These are phyloP conservation scores for Pangasianodon gigas DNA, from an alignment of 2,113 vertebrate genomes.

Conservation along the genomic window DNA sequence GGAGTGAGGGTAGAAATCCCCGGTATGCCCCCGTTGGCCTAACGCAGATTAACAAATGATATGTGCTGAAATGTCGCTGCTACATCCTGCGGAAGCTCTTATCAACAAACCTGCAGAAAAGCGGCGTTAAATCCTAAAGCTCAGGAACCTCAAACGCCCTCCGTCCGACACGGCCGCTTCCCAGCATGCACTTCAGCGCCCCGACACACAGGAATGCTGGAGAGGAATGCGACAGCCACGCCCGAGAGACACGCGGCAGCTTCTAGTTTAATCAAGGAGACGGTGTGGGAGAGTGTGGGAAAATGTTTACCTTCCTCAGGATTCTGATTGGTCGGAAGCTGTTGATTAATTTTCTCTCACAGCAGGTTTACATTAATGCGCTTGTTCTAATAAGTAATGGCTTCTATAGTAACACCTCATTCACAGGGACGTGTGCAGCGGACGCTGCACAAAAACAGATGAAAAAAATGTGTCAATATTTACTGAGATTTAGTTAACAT, in stretches of 20 bases:
- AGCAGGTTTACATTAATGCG: not conserved
- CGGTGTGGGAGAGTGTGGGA: not conserved
- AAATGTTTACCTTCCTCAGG: not conserved
- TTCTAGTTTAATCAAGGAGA: slow-evolving; percentile 68
- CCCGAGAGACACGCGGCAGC: slow-evolving; percentile 71
- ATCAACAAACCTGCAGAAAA: slow-evolving; percentile 58
- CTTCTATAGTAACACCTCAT: not conserved
- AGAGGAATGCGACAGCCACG: slow-evolving; percentile 68
- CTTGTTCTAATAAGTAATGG: not conserved
- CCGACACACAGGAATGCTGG: slow-evolving; percentile 62
- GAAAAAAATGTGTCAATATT: too few species aligned
- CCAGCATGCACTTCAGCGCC: slow-evolving; percentile 49
- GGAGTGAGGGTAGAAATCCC: slow-evolving; percentile 75
- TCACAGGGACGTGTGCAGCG: not conserved
- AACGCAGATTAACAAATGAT: slow-evolving; percentile 74
- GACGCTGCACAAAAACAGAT: not conserved
- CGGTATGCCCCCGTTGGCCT: slow-evolving; percentile 74
- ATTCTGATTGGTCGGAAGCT: not conserved
- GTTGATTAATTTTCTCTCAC: not conserved
- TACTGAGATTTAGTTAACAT: too few species aligned
- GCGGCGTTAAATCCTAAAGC: slow-evolving; percentile 50
- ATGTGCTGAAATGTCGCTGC: slow-evolving; percentile 69
- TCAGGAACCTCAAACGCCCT: slow-evolving; percentile 32
- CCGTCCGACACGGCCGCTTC: slow-evolving; percentile 10
- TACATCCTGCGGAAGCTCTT: slow-evolving; percentile 64